Percentiles rank a stretch among this genome's conserved stretches.
Conservation (phyloP, 2,888 invertebrate species). For the Nephrotoma flavescens region DNA sequence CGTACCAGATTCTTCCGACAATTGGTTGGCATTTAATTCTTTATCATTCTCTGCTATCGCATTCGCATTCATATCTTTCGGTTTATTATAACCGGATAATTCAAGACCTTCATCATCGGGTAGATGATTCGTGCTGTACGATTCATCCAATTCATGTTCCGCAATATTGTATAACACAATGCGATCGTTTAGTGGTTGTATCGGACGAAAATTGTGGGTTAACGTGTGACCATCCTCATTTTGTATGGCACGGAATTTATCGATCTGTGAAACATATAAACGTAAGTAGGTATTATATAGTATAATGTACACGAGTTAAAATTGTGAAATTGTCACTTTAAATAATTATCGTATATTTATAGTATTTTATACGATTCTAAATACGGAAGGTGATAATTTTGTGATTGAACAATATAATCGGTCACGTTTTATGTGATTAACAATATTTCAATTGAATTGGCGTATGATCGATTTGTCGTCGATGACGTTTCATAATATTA, state of each 20-base stretch:
- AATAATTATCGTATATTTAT: not conserved
- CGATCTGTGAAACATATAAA: slow-evolving; percentile 40
- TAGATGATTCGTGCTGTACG: not conserved
- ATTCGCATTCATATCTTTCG: not conserved
- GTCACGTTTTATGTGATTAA: not conserved
- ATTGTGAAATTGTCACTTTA: not conserved
- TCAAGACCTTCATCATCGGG: not conserved
- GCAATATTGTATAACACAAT: slow-evolving; percentile 27
- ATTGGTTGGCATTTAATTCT: not conserved
- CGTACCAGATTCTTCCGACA: not conserved
- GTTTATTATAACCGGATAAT: not conserved
- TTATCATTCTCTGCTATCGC: not conserved
- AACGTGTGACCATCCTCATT: slow-evolving; percentile 46
- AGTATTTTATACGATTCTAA: not conserved
- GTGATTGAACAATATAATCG: not conserved
- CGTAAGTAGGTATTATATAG: not conserved
- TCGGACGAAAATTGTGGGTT: slow-evolving; percentile 68
- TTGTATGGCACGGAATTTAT: slow-evolving; percentile 52
- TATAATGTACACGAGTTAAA: not conserved
- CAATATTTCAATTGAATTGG: not conserved
- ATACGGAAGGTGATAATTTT: not conserved
- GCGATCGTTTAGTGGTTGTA: slow-evolving; percentile 62
- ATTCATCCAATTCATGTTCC: not conserved
- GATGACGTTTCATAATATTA: not conserved
- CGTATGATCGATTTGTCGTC: not conserved